Conservation (phyloP, 1,140 invertebrate species). For the Bombus difficillimus region DNA sequence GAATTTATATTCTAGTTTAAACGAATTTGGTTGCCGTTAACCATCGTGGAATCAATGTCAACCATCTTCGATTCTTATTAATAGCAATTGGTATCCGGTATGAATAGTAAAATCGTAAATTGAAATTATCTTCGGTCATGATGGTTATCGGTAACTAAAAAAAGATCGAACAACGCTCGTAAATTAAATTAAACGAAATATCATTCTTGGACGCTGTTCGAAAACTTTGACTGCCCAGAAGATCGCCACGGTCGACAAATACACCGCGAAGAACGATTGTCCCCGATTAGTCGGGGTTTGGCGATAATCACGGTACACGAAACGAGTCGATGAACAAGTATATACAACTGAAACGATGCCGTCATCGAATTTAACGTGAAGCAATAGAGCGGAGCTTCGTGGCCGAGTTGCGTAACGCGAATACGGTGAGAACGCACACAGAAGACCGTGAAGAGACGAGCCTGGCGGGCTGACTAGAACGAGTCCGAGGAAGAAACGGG, state of each 20-base stretch:
- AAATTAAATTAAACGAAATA: not conserved
- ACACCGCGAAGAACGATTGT: not conserved
- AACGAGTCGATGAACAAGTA: not conserved
- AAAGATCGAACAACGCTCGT: no score
- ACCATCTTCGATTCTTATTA: no score
- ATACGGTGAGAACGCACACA: not conserved
- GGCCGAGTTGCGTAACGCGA: slow-evolving; percentile 53
- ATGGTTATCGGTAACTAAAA: no score
- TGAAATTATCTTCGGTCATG: no score
- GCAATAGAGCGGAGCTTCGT: slow-evolving; percentile 16
- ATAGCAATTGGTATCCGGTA: no score
- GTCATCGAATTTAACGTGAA: slow-evolving; percentile 17
- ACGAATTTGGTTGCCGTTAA: not conserved
- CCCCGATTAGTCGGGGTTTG: not conserved
- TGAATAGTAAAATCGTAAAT: no score
- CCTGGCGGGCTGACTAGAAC: not conserved
- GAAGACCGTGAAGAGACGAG: slow-evolving; percentile 7
- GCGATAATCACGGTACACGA: not conserved
- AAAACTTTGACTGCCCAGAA: not conserved
- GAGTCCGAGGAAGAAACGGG: not conserved
- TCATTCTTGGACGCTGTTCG: not conserved
- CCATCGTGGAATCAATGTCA: no score
- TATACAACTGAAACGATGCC: not conserved
- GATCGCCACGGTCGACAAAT: not conserved
- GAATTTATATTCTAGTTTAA: not conserved